phyloP scores from a whole-genome alignment of 2,888 invertebrate genomes.

The Anarsia innoxiella region DNA sequence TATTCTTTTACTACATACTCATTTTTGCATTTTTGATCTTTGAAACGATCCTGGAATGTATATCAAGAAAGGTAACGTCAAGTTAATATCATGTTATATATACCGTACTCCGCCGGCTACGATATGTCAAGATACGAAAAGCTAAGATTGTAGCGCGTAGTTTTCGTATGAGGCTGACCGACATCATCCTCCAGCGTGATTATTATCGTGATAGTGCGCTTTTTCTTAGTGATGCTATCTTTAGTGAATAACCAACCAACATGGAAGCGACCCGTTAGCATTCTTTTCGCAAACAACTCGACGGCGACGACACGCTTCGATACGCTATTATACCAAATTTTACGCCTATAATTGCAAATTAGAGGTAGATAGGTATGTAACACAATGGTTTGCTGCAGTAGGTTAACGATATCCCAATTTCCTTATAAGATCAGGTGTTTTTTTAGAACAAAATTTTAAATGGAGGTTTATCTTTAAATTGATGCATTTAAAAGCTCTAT shows the following conservation, averaged over 20 bases:
- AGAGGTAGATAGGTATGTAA: slow-evolving; percentile 34
- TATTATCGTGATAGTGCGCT: slow-evolving; percentile 27
- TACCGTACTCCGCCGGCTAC: too few species aligned
- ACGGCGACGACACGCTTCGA: slow-evolving; percentile 36
- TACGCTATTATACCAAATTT: slow-evolving; percentile 49
- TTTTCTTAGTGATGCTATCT: slow-evolving; percentile 37
- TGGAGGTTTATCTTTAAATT: too few species aligned
- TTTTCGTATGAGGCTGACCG: slow-evolving; percentile 12
- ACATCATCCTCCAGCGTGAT: slow-evolving; percentile 10
- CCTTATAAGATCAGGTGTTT: slow-evolving; percentile 14
- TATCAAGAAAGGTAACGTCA: too few species aligned
- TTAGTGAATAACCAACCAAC: slow-evolving; percentile 29
- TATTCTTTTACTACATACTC: too few species aligned
- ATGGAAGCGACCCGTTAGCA: slow-evolving; percentile 54
- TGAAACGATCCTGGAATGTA: too few species aligned
- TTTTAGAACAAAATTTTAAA: too few species aligned
- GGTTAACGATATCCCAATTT: slow-evolving; percentile 30
- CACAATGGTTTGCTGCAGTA: slow-evolving; percentile 28
- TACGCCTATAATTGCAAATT: slow-evolving; percentile 57
- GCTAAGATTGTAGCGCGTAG: too few species aligned
- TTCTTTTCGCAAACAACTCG: slow-evolving; percentile 57
- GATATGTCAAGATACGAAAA: too few species aligned
- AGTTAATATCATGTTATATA: too few species aligned
- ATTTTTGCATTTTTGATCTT: too few species aligned
- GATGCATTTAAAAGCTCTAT: too few species aligned